A percentile compares a stretch with the other conserved stretches of the same genome.
phyloP scores from a whole-genome alignment of 2,888 invertebrate species.

The Polia nebulosa region DNA sequence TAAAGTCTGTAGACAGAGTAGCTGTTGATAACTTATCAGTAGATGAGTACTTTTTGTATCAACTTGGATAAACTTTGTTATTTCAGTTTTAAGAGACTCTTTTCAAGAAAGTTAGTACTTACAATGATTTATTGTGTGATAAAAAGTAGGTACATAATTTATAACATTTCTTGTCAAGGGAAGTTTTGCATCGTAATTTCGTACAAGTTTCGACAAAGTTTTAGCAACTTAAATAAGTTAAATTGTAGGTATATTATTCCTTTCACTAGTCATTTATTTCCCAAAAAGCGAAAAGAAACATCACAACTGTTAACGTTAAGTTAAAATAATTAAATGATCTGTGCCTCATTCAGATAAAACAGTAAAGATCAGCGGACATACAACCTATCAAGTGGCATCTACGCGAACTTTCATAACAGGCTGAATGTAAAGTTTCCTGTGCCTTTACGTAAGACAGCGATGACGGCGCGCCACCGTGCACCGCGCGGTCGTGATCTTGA shows the following conservation, averaged over 20 bases:
- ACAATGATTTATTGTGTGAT: conserved; percentile 39
- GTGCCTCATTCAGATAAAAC: conserved; percentile 31
- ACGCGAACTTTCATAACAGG: conserved; percentile 55
- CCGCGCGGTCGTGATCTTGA: conserved; percentile 78
- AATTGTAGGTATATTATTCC: not conserved
- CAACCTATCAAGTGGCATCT: conserved; percentile 43
- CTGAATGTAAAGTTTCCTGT: conserved; percentile 59
- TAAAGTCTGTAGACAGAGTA: conserved; percentile 38
- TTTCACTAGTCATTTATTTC: not conserved
- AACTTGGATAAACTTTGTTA: conserved; percentile 47
- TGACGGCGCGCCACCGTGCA: conserved; percentile 61
- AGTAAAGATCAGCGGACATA: conserved; percentile 42
- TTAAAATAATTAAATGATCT: conserved; percentile 11
- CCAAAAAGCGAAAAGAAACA: not conserved
- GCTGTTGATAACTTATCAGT: conserved; percentile 53
- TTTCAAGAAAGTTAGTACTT: conserved; percentile 44
- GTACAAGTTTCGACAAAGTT: not conserved
- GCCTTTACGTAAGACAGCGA: conserved; percentile 69
- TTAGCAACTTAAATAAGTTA: not conserved
- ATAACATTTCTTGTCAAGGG: conserved; percentile 9
- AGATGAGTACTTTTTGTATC: conserved; percentile 33
- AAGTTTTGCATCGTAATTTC: conserved; percentile 5
- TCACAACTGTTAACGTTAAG: not conserved
- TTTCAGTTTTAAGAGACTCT: conserved; percentile 36
- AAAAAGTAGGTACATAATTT: conserved; percentile 28